These are phyloP conservation scores for Podilymbus podiceps DNA, from an alignment of 2,113 vertebrate species.

Conservation along the genomic window DNA sequence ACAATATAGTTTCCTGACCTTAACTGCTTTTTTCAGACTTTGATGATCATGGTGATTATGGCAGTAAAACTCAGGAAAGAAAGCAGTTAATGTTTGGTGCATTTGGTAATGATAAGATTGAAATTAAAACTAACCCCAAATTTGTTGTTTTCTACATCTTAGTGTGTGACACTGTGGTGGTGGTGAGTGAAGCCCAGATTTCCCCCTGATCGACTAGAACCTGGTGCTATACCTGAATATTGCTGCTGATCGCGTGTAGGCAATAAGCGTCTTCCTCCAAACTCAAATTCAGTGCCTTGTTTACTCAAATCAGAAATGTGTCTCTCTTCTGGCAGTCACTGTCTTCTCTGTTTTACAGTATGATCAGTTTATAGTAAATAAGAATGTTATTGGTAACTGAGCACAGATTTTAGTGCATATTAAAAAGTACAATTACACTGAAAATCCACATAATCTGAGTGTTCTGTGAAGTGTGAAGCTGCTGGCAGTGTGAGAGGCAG, in stretches of 20 bases:
- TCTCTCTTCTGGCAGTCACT: not conserved
- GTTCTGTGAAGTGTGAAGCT: not conserved
- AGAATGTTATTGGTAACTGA: not conserved
- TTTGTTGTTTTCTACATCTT: not conserved
- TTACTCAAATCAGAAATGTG: not conserved
- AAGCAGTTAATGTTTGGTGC: not conserved
- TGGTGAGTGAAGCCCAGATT: not conserved
- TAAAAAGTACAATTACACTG: not conserved
- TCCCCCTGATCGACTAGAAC: not conserved
- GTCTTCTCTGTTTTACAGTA: not conserved
- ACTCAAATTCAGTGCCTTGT: not conserved
- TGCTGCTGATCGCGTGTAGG: not conserved
- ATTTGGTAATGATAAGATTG: not conserved
- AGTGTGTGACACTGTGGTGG: not conserved
- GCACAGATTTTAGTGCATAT: not conserved
- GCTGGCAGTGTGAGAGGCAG: not conserved
- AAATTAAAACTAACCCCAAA: not conserved
- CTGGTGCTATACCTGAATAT: not conserved
- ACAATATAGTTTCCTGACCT: not conserved
- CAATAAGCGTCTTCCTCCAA: not conserved
- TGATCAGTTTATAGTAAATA: not conserved
- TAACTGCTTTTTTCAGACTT: not conserved
- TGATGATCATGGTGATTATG: not conserved
- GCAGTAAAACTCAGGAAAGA: not conserved
- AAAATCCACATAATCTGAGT: not conserved